Conservation (phyloP, 2,888 invertebrate species). For the Euspilapteryx auroguttella region DNA sequence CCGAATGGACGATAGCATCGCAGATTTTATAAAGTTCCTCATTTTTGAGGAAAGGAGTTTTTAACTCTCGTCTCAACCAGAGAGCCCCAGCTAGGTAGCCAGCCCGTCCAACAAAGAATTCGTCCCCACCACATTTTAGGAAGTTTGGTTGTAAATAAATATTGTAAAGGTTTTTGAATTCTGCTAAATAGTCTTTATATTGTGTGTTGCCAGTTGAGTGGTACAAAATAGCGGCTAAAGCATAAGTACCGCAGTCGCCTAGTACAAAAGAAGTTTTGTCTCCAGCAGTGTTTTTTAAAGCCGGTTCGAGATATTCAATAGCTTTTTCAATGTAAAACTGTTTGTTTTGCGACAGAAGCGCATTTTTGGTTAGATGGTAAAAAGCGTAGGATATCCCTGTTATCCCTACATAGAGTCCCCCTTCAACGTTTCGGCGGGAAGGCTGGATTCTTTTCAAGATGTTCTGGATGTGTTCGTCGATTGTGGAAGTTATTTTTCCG, state of each 20-base stretch:
- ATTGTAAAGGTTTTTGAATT: constrained; percentile 33
- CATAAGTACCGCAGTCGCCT: constrained; percentile 79
- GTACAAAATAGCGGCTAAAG: constrained; percentile 68
- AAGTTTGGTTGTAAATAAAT: constrained; percentile 44
- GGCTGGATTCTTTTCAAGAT: constrained; percentile 33
- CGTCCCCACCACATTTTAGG: constrained; percentile 73
- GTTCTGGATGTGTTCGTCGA: constrained; percentile 25
- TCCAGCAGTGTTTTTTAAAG: constrained; percentile 57
- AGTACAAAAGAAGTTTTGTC: constrained; percentile 73
- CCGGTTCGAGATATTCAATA: constrained; percentile 64
- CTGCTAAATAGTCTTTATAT: constrained; percentile 23
- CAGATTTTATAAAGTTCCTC: constrained; percentile 66
- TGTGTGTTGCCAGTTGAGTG: constrained; percentile 45
- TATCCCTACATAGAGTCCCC: constrained; percentile 70
- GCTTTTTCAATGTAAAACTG: constrained; percentile 58
- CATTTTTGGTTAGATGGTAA: constrained; percentile 65
- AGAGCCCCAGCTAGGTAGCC: constrained; percentile 79
- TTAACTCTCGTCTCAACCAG: constrained; percentile 67
- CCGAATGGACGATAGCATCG: constrained; percentile 70
- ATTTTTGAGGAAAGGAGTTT: constrained; percentile 32
- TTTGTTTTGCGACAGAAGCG: constrained; percentile 39
- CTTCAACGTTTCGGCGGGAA: constrained; percentile 43
- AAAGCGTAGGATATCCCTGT: constrained; percentile 78
- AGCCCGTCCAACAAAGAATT: constrained; percentile 82
- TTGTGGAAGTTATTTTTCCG: constrained; percentile 19